phyloP scores from a whole-genome alignment of 2,797 vertebrate species.

The Phrynocephalus vlangalii region DNA sequence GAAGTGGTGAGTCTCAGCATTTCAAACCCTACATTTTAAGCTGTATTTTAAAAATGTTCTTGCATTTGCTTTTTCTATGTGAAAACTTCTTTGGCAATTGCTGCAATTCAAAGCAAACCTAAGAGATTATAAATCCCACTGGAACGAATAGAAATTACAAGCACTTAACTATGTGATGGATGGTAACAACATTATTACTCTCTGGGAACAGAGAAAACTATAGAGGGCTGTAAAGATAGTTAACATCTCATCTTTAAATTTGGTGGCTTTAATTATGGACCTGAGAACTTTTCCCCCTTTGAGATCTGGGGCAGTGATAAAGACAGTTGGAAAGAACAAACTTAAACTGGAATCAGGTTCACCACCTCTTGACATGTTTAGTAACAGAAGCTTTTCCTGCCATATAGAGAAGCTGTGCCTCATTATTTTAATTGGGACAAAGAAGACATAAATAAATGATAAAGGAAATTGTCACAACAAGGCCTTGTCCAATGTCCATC shows the following conservation, averaged over 20 bases:
- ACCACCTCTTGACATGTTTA: constrained; percentile 9
- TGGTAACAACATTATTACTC: background rate
- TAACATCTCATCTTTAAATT: constrained; percentile 7
- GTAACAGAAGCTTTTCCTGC: background rate
- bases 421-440: background rate
- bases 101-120: background rate
- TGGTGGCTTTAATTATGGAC: constrained; percentile 15
- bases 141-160: background rate
- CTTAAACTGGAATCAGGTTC: background rate
- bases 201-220: background rate
- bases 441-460: background rate
- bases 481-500: no score
- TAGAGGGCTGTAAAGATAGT: background rate
- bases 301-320: constrained; percentile 20
- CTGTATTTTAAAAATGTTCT: background rate
- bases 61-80: background rate
- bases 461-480: background rate
- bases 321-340: background rate
- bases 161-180: background rate
- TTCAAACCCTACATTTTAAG: background rate
- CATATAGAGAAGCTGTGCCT: background rate
- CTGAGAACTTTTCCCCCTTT: constrained; percentile 5
- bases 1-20: background rate
- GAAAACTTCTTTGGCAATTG: background rate
- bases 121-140: background rate